Conservation (phyloP, 2,797 vertebrate genomes). For the Phylloscopus collybita region DNA sequence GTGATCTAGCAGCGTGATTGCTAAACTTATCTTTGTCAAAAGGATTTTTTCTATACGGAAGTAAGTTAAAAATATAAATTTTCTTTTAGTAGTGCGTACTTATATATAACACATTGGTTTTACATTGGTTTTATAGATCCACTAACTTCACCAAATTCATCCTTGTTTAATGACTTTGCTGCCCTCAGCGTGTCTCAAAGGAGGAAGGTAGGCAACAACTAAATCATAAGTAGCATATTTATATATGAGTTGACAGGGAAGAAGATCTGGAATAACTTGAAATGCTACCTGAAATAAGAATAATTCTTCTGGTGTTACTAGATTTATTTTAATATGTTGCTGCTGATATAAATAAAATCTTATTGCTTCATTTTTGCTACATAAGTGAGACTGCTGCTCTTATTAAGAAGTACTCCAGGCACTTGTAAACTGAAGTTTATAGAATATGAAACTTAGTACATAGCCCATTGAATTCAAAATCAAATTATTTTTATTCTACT, state of each 20-base stretch:
- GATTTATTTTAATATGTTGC: background rate
- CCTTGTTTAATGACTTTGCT: slow-evolving; percentile 98
- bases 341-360: background rate
- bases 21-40: background rate
- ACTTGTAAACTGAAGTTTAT: background rate
- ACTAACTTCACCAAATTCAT: slow-evolving; percentile 92
- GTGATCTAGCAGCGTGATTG: background rate
- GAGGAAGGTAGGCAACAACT: slow-evolving; percentile 89
- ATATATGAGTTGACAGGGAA: background rate
- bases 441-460: background rate
- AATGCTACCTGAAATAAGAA: background rate
- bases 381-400: background rate
- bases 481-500: background rate
- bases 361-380: background rate
- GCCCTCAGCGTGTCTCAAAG: slow-evolving; percentile 96
- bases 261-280: slow-evolving; percentile 22
- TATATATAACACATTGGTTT: background rate
- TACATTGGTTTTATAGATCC: slow-evolving; percentile 83
- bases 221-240: slow-evolving; percentile 2
- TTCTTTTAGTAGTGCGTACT: background rate
- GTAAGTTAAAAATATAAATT: background rate
- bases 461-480: background rate
- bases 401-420: slow-evolving; percentile 7
- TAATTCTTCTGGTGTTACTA: background rate
- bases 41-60: background rate